These are phyloP conservation scores for Enteromius anoplus DNA, from an alignment of 2,797 vertebrate species.

Conservation along the genomic window DNA sequence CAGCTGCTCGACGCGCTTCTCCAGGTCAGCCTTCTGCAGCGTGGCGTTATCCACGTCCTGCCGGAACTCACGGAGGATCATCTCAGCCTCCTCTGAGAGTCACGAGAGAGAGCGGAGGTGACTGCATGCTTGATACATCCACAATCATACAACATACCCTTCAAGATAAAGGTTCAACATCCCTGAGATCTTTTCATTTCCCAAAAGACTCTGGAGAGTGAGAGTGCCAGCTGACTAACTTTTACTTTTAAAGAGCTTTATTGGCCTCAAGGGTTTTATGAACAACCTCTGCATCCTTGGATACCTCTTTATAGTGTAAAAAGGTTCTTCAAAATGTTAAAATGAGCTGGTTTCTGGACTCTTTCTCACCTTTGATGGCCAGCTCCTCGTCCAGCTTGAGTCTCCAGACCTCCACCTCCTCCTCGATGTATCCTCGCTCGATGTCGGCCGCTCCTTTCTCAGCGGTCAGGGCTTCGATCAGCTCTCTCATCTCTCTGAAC, in stretches of 20 bases:
- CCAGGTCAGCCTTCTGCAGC: conserved; percentile 80
- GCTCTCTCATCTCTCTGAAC: conserved; percentile 81
- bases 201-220: too few species aligned
- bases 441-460: conserved; percentile 83
- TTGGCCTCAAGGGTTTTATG: neutral
- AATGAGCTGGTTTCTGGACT: neutral
- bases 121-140: too few species aligned
- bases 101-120: too few species aligned
- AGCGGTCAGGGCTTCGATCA: conserved; percentile 77
- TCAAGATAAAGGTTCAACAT: neutral
- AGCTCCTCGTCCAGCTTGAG: conserved; percentile 83
- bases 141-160: neutral
- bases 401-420: conserved; percentile 83
- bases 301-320: too few species aligned
- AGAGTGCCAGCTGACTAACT: too few species aligned
- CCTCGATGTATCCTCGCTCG: conserved; percentile 81
- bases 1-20: conserved; percentile 76
- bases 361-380: conserved; percentile 72
- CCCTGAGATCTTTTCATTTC: too few species aligned
- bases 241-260: neutral
- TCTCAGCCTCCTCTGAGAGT: conserved; percentile 76
- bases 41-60: conserved; percentile 83
- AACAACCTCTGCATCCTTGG: neutral
- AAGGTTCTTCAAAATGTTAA: neutral
- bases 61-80: conserved; percentile 81